A percentile compares a stretch with the other conserved stretches of the same genome.
Evolutionary conservation across 2,888 invertebrate species (phyloP).

Genomic region (Eurois occulta): DNA sequence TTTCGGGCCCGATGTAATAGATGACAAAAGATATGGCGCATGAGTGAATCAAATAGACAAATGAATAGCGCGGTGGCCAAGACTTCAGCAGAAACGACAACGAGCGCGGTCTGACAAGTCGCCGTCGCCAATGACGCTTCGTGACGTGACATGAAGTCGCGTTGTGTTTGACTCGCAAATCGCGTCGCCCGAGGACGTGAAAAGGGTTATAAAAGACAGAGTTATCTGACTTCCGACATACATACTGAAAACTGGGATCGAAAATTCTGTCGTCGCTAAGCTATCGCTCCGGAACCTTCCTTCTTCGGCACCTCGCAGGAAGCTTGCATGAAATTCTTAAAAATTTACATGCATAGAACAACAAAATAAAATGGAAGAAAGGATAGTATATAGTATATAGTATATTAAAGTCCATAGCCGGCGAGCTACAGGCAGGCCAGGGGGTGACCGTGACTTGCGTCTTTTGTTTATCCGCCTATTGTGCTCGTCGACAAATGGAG

Average conservation of each 20-base stretch:
- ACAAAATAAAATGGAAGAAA: neutral
- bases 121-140: neutral
- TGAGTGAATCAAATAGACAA: neutral
- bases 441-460: conserved; percentile 32
- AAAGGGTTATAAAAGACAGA: neutral
- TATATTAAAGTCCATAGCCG: conserved; percentile 3
- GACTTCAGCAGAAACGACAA: neutral
- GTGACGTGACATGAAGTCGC: neutral
- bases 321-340: conserved; percentile 9
- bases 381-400: no score
- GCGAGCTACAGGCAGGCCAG: neutral
- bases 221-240: neutral
- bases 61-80: neutral
- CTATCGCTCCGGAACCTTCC: conserved; percentile 2
- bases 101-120: neutral
- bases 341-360: neutral
- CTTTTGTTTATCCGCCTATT: conserved; percentile 52
- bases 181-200: neutral
- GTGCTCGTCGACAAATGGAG: conserved; percentile 38
- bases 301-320: neutral
- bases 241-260: neutral
- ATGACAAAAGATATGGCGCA: neutral
- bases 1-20: no score
- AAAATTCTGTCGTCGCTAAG: neutral
- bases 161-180: neutral